phyloP scores from a whole-genome alignment of 2,113 vertebrate species.

The Toxostoma redivivum region DNA sequence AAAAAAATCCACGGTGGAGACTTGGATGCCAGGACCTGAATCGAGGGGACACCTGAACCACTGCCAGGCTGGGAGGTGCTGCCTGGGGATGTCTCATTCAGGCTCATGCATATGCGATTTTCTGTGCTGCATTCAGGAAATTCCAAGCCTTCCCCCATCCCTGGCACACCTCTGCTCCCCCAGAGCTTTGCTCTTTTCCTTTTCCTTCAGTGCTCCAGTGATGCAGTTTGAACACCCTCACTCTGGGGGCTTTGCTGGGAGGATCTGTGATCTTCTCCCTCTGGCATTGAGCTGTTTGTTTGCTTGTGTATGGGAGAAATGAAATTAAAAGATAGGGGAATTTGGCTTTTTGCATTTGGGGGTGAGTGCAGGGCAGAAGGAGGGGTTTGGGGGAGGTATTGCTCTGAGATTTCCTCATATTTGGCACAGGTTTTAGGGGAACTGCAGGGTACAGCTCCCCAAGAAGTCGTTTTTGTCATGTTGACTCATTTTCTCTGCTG shows the following conservation, averaged over 20 bases:
- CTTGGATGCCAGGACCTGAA: not conserved
- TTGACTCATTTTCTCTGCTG: not conserved
- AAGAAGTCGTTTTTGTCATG: accelerated
- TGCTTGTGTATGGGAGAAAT: not conserved
- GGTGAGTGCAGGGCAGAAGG: not conserved
- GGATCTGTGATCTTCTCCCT: not conserved
- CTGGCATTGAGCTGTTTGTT: conserved; percentile 42
- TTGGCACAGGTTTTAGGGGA: not conserved
- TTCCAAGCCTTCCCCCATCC: not conserved
- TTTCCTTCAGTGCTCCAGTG: not conserved
- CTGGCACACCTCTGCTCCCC: not conserved
- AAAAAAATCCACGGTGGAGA: not conserved
- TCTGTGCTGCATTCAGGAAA: not conserved
- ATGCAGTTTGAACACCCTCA: conserved; percentile 19
- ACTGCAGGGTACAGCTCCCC: accelerated
- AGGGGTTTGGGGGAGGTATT: not conserved
- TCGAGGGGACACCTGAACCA: not conserved
- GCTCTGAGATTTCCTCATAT: not conserved
- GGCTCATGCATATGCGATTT: not conserved
- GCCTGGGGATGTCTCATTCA: not conserved
- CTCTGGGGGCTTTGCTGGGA: not conserved
- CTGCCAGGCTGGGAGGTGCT: not conserved
- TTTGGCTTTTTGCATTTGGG: not conserved
- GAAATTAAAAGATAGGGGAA: not conserved
- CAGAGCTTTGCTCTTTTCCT: conserved; percentile 46